Conservation (phyloP, 1,140 invertebrate species). For the Drosophila malerkotliana region DNA sequence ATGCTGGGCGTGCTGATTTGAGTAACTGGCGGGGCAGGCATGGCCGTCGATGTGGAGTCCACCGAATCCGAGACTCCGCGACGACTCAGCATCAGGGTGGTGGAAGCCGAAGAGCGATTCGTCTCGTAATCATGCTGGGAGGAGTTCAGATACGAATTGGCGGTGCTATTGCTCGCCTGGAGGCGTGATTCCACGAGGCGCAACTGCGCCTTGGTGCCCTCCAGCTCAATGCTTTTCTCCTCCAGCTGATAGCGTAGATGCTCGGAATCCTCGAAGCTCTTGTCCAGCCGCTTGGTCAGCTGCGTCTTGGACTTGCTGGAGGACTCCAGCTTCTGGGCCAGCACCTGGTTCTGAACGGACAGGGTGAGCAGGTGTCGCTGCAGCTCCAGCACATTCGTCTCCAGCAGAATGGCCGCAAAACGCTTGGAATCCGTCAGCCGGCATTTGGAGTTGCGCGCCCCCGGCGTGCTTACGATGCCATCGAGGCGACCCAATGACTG, state of each 20-base stretch:
- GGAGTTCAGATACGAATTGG: constrained; percentile 74
- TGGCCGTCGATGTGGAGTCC: constrained; percentile 53
- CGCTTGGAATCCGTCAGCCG: constrained; percentile 87
- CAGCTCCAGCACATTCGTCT: constrained; percentile 91
- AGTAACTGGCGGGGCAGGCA: constrained; percentile 49
- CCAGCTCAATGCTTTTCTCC: constrained; percentile 91
- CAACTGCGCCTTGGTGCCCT: constrained; percentile 90
- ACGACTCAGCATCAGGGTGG: constrained; percentile 75
- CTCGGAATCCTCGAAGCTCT: constrained; percentile 90
- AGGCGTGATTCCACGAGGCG: constrained; percentile 87
- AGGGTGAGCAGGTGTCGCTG: constrained; percentile 92
- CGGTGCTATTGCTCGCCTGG: constrained; percentile 54
- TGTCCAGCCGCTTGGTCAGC: constrained; percentile 89
- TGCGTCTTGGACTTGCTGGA: constrained; percentile 87
- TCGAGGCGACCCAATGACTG: constrained; percentile 84
- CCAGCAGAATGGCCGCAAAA: constrained; percentile 91
- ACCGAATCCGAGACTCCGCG: constrained; percentile 67
- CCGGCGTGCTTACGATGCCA: constrained; percentile 85
- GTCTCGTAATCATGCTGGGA: constrained; percentile 80
- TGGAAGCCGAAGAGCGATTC: constrained; percentile 81
- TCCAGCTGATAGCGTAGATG: constrained; percentile 93
- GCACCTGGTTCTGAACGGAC: constrained; percentile 93
- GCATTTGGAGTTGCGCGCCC: constrained; percentile 85
- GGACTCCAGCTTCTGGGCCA: constrained; percentile 88
- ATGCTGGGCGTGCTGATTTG: constrained; percentile 85